These are phyloP conservation scores for Uloborus diversus DNA, from an alignment of 1,140 invertebrate genomes.

Conservation along the genomic window DNA sequence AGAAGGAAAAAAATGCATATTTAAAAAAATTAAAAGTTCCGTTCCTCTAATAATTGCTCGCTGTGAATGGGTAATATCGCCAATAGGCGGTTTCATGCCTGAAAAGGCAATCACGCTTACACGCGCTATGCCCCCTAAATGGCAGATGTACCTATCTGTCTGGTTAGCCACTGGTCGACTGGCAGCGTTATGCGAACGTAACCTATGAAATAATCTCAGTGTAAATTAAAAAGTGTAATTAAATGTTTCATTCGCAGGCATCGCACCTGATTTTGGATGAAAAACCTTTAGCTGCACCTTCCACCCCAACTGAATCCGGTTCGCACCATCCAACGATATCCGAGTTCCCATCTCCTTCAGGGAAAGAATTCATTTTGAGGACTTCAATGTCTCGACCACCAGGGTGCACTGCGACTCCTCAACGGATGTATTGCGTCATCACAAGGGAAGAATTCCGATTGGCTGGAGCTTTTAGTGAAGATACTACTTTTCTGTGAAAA, in stretches of 20 bases:
- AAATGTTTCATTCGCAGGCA: slow-evolving; percentile 58
- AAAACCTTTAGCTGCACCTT: slow-evolving; percentile 52
- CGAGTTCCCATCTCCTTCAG: slow-evolving; percentile 70
- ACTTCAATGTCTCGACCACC: slow-evolving; percentile 71
- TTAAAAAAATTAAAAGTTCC: too few species aligned
- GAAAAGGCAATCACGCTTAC: too few species aligned
- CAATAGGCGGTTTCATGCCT: too few species aligned
- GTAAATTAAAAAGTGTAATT: slow-evolving; percentile 18
- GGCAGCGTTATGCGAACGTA: too few species aligned
- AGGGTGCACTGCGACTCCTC: slow-evolving; percentile 70
- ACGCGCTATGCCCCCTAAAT: too few species aligned
- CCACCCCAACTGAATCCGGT: slow-evolving; percentile 7
- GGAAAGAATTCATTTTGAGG: slow-evolving; percentile 77
- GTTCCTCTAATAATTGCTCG: too few species aligned
- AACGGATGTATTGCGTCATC: slow-evolving; percentile 74
- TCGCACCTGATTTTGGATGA: slow-evolving; percentile 63
- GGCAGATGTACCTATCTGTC: too few species aligned
- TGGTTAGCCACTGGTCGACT: too few species aligned
- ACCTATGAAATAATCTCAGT: too few species aligned
- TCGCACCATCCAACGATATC: slow-evolving; percentile 54
- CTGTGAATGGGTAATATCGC: too few species aligned
- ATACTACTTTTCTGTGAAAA: slow-evolving; percentile 72
- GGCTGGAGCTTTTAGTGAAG: slow-evolving; percentile 77
- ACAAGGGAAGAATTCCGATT: slow-evolving; percentile 74
- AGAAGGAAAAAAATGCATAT: too few species aligned